Conservation (phyloP, 2,888 invertebrate species). For the Antheraea yamamai region DNA sequence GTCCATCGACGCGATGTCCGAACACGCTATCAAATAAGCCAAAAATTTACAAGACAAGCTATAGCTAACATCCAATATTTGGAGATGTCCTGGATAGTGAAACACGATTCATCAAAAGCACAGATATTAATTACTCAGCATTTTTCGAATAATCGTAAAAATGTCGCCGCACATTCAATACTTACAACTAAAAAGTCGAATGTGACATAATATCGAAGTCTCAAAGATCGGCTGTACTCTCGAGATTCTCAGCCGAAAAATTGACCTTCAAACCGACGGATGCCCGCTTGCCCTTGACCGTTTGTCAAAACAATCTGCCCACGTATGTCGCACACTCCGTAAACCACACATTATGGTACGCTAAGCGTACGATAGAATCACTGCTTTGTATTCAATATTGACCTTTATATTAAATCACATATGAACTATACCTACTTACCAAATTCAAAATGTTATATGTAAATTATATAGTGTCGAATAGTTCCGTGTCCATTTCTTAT, state of each 20-base stretch:
- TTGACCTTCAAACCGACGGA: conserved; percentile 45
- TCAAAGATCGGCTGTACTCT: not conserved
- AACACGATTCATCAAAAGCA: not conserved
- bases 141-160: not conserved
- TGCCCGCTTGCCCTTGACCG: conserved; percentile 46
- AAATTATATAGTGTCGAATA: conserved; percentile 4
- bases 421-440: conserved; percentile 26
- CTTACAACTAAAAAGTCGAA: not conserved
- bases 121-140: not conserved
- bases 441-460: conserved; percentile 7
- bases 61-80: too few relatives aligned
- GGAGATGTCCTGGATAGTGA: not conserved
- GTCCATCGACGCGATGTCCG: too few relatives aligned
- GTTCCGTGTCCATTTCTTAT: conserved; percentile 7
- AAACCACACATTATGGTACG: conserved; percentile 38
- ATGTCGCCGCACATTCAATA: not conserved
- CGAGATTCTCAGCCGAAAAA: conserved; percentile 30
- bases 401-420: conserved; percentile 40
- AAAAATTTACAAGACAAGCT: too few relatives aligned
- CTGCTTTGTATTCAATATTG: conserved; percentile 44
- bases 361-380: conserved; percentile 30
- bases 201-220: not conserved
- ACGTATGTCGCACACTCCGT: conserved; percentile 41
- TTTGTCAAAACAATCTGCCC: conserved; percentile 45
- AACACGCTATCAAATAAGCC: too few relatives aligned